phyloP scores from a whole-genome alignment of 2,888 invertebrate species.

The Lepas anatifera region DNA sequence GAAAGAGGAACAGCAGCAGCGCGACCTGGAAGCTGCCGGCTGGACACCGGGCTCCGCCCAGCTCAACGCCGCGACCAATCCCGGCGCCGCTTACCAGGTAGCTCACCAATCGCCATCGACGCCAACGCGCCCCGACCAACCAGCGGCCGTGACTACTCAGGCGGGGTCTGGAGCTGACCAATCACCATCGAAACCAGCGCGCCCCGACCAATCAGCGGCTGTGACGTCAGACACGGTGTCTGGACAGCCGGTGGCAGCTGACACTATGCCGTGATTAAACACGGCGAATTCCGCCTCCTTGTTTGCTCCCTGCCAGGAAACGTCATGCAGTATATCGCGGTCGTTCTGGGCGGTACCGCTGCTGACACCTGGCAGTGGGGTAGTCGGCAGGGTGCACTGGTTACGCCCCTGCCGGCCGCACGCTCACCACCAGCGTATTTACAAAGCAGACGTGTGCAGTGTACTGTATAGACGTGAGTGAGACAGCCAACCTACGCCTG shows the following conservation, averaged over 20 bases:
- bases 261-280: neutral
- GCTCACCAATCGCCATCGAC: neutral
- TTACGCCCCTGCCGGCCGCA: no score
- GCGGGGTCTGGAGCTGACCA: neutral
- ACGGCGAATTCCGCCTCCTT: no score
- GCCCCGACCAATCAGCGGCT: neutral
- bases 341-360: no score
- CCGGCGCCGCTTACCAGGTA: neutral
- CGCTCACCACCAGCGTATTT: no score
- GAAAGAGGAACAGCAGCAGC: slow-evolving; percentile 27
- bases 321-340: no score
- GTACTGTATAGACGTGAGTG: no score
- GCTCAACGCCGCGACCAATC: slow-evolving; percentile 25
- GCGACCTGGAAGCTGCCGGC: slow-evolving; percentile 28
- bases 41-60: slow-evolving; percentile 22
- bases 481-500: no score
- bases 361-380: no score
- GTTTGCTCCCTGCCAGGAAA: no score
- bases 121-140: neutral
- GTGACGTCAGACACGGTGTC: neutral
- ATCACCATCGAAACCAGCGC: neutral
- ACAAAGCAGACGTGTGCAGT: no score
- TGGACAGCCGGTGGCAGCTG: neutral
- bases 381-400: no score
- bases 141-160: neutral